Base-by-base conservation (phyloP, 92 coral and sea anemone genomes). In the Pocillopora meandrina region DNA sequence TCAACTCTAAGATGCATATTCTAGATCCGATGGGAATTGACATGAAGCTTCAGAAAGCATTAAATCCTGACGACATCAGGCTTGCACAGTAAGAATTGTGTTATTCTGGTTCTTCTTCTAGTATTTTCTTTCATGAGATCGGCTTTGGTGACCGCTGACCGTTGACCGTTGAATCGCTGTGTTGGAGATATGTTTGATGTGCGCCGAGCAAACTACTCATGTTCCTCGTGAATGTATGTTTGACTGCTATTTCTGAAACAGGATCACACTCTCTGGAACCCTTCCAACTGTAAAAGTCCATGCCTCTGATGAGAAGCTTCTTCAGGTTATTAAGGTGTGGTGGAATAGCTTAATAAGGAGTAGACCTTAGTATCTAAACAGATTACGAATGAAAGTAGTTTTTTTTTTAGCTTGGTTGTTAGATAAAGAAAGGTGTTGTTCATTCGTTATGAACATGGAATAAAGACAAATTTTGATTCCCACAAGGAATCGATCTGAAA, bases 41-140 rank as follows among this genome's bases (percentile, higher is more conserved):
- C 73, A 83, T 96, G 63, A 93, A 96, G 72, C 90, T 96, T 57
- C 92, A 92, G 68, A 96, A 94, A 61, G 94, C 95, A 26, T 90
- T 96, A 23, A 95, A 93, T 58, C 98, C 99, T 49, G 98, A 96
- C 74, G 99, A 96, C 78, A 86, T 96, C 34, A 82, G 99, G 49
- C 95, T 96, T n/a, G 79, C 99, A 61, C 99, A 96, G 99, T 96
- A 79, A 91, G 98, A 31, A 12, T 67, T 19, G 1, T 13, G 31
- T 57, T 65, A 63, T 20, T 62, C 17, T 76, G 23, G 11, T 18
- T 56, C 33, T 57, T 57, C 11, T 14, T 57, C 14, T 36, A 1
- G 42, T 66, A 21, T 26, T 66, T 21, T 66, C 10, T 21, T 13
- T 26, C 2, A 3, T 2, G 17, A 3, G 71, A 5, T 66, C 5